These are phyloP conservation scores for Podarcis muralis DNA, from an alignment of 2,113 vertebrate species.

Conservation along the genomic window DNA sequence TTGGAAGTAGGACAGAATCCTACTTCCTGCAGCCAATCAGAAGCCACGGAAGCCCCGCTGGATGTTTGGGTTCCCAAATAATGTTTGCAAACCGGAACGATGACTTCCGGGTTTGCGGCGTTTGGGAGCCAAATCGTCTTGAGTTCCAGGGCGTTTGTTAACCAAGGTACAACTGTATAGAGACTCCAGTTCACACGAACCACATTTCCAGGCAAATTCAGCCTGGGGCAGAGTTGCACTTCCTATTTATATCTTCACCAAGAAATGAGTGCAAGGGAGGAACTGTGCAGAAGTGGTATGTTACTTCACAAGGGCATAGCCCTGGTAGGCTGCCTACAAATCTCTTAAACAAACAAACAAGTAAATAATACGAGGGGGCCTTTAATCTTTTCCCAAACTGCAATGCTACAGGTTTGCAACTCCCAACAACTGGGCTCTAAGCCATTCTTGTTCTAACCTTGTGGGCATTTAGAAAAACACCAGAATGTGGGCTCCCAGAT, in stretches of 20 bases:
- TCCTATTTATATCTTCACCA: background rate
- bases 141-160: no score
- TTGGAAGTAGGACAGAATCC: no score
- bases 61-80: no score
- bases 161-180: no score
- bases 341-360: no score
- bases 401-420: background rate
- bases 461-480: background rate
- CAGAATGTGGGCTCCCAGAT: background rate
- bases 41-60: no score
- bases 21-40: no score
- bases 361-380: background rate
- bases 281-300: slow-evolving; percentile 34
- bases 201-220: background rate
- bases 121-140: no score
- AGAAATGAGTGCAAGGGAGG: background rate
- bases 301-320: no score
- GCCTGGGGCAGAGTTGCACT: background rate
- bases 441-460: background rate
- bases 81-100: no score
- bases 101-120: no score
- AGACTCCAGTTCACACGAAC: background rate
- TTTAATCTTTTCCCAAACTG: background rate
- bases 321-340: no score
- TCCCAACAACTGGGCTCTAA: background rate